Evolutionary conservation across 2,113 vertebrate species (phyloP), one percentile per base, ranked within the genome.

Genomic region (Esox niger): DNA sequence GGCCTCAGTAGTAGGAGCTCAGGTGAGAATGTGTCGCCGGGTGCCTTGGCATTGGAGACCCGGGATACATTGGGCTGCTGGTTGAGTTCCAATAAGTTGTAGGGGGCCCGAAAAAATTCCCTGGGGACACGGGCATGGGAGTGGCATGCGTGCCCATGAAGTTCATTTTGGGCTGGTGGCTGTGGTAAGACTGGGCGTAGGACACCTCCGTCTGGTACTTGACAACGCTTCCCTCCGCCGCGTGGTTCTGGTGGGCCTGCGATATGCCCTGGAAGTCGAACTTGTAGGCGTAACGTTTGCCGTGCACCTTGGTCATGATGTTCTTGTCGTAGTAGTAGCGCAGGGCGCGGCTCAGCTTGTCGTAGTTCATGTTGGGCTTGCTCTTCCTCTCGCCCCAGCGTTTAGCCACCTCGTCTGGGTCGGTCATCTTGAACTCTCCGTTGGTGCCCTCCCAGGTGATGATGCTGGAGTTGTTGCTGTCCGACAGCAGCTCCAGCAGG

Each of bases 381-480:
- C 92, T 93, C 81, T 94, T 93, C 43, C 92, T 85, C 77, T 93
- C 93, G 1, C 93, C 92, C 93, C 93, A 94, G 74, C 93, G 91
- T 78, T 93, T 91, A 49, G 93, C 92, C 80, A 94, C 93, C 76
- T 94, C 93, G 2, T 94, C 93, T 0, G 93, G 93, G 84, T 94
- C 92, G 0, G 91, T 94, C 93, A 94, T 94, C 86, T 94, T 94
- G 84, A 94, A 94, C 86, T 94, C 93, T 0, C 93, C 93, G 3
- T 92, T 93, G 52, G 87, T 89, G 25, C 92, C 93, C 76, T 94
- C 92, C 91, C 92, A 94, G 65, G 91, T 91, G 75, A 93, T 93
- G 85, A 93, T 93, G 82, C 0, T 0, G 2, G 90, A 29, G 32
- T 93, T 93, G 79, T 64, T 79, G 84, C 82, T 92, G 90, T 94